Evolutionary conservation across 2,888 invertebrate genomes (phyloP), one percentile per base, ranked within the genome.

Genomic region (Suillia variegata): DNA sequence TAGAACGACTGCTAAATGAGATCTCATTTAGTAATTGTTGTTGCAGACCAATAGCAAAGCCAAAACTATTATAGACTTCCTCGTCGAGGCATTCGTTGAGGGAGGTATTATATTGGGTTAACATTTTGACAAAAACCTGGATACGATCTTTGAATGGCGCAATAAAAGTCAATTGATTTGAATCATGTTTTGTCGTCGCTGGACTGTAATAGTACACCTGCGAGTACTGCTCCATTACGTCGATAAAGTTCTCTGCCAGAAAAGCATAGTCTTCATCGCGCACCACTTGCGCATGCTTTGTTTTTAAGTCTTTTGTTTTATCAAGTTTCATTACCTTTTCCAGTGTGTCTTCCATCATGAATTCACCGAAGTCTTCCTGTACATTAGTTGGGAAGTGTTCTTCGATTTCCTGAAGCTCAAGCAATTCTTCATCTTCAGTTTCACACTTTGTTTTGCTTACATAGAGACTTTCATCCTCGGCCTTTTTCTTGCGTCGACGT

Each of bases 401-500:
- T 63, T 85, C 83, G 58, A 92, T 86, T 81, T 92, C 90, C 56
- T 85, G 81, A 17, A 84, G 78, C 0, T 87, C 86, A 60, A 87
- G 84, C 17, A 88, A 86, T 63, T 91, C 90, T 71, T 92, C 92
- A 18, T 88, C 85, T 73, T 88, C 85, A 18, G 86, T 85, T 67
- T 87, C 86, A 56, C 88, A 88, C 79, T 87, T 87, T 0, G 87
- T 87, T 74, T 87, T 89, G 10, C 87, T 89, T 58, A 88, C 88
- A 78, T 91, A 93, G 48, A 95, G 82, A 67, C 89, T 89, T 55
- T 92, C 92, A 60, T 91, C 89, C 68, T 93, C 93, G 54, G 86
- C 85, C 65, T 89, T 87, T 68, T 87, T 86, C 69, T 84, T 84
- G 65, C 88, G 87, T 17, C 86, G 85, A 22, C 87, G 87, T 52